phyloP scores from a whole-genome alignment of 2,888 invertebrate species.

The Odontocerum albicorne region DNA sequence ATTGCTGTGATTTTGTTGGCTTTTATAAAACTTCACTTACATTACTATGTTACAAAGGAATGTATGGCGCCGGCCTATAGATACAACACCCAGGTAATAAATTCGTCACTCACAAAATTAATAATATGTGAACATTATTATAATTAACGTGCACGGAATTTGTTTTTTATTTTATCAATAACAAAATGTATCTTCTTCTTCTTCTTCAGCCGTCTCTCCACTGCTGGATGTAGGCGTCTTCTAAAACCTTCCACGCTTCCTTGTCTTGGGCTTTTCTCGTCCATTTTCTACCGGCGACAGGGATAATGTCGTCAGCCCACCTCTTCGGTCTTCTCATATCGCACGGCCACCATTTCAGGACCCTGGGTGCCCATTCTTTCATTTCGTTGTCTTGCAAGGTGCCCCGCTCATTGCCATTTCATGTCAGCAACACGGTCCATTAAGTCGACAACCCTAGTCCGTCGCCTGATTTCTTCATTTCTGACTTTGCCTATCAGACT shows the following conservation, averaged over 20 bases:
- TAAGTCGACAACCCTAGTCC: background rate
- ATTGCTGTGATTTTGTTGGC: no score
- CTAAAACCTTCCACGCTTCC: background rate
- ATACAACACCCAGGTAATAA: no score
- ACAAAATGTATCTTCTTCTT: background rate
- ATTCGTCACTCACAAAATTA: no score
- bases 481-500: background rate
- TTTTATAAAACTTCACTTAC: no score
- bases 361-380: background rate
- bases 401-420: background rate
- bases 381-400: background rate
- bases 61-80: no score
- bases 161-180: no score
- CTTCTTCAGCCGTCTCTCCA: conserved; percentile 1
- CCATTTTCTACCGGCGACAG: conserved; percentile 3
- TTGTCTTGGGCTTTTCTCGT: background rate
- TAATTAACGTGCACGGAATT: no score
- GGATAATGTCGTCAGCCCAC: conserved; percentile 40
- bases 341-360: background rate
- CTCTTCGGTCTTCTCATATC: background rate
- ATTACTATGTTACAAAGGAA: no score
- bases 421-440: background rate
- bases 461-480: conserved; percentile 2
- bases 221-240: conserved; percentile 1
- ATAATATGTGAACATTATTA: no score